Evolutionary conservation across 2,797 vertebrate species (phyloP).

Genomic region (Gymnopithys bicolor): DNA sequence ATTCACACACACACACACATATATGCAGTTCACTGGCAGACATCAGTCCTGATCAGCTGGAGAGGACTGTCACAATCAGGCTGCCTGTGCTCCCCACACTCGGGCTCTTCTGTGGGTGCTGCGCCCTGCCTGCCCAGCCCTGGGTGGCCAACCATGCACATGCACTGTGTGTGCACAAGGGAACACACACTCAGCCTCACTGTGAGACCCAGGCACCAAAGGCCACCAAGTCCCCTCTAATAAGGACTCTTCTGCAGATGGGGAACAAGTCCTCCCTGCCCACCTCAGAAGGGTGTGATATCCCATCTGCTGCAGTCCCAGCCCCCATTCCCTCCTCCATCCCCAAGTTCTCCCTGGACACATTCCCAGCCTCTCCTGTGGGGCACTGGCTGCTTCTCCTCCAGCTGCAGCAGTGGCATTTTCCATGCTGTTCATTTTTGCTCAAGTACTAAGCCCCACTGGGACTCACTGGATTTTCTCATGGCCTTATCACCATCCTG

Average conservation of each 20-base stretch:
- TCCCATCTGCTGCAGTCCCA: not conserved
- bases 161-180: not conserved
- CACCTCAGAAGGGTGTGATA: accelerated
- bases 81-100: accelerated
- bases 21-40: not conserved
- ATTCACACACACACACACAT: no score
- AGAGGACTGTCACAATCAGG: not conserved
- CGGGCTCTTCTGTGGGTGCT: not conserved
- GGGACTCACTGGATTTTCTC: slow-evolving; percentile 5
- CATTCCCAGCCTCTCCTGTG: not conserved
- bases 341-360: not conserved
- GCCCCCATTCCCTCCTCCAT: not conserved
- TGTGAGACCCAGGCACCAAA: not conserved
- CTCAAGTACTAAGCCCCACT: not conserved
- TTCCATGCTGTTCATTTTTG: not conserved
- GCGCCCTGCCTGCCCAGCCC: not conserved
- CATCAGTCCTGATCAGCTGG: not conserved
- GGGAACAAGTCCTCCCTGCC: not conserved
- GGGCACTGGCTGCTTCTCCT: not conserved
- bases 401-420: not conserved
- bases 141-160: accelerated
- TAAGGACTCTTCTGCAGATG: not conserved
- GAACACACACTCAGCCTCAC: accelerated
- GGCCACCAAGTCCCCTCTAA: not conserved
- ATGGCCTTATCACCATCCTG: not conserved